A percentile compares a stretch with the other conserved stretches of the same genome.
Evolutionary conservation across 2,113 vertebrate species (phyloP).

Genomic region (Sapayoa aenigma): DNA sequence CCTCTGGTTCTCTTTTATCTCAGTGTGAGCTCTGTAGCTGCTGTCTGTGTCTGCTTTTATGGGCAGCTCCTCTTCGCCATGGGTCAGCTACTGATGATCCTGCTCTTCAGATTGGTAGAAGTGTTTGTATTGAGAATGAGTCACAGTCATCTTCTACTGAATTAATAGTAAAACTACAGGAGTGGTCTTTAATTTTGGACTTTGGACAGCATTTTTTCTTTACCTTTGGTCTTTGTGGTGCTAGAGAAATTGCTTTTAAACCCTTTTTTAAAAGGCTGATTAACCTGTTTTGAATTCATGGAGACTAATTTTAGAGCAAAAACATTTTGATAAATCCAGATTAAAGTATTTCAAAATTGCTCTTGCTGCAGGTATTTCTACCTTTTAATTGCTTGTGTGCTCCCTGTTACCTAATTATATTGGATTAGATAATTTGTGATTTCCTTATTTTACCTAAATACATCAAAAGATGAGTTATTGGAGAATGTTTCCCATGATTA

Average conservation of each 20-base stretch:
- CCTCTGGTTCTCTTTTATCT: background rate
- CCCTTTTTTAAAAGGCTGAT: background rate
- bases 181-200: background rate
- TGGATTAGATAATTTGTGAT: background rate
- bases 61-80: background rate
- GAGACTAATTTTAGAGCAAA: background rate
- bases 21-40: background rate
- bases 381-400: background rate
- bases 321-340: background rate
- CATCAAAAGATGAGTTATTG: constrained; percentile 29
- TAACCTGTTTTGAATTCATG: background rate
- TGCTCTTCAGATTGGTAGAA: background rate
- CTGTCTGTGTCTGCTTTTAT: background rate
- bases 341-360: background rate
- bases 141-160: background rate
- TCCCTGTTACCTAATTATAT: background rate
- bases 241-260: background rate
- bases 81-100: background rate
- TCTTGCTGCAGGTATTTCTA: background rate
- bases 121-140: background rate
- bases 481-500: background rate
- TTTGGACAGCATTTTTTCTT: background rate
- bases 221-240: accelerated
- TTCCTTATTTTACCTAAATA: constrained; percentile 46
- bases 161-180: background rate